Percentiles rank a stretch among this genome's conserved stretches.
Conservation (phyloP, 2,113 vertebrate genomes). For the Vulpes vulpes region DNA sequence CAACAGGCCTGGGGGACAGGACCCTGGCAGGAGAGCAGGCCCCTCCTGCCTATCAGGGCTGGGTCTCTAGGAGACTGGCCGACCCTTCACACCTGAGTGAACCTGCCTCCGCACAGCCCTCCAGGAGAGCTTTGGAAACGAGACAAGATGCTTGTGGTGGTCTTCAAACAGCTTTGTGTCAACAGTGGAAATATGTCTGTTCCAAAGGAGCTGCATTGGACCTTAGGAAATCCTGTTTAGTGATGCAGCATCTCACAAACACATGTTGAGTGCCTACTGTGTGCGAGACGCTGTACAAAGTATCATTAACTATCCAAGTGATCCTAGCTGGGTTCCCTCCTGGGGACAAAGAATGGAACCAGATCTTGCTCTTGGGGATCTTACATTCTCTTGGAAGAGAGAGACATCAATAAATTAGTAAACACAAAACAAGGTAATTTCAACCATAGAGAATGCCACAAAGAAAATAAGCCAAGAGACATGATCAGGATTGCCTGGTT, state of each 20-base stretch:
- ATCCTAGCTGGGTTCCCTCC: no score
- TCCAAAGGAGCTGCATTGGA: not conserved
- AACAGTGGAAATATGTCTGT: not conserved
- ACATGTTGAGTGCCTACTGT: not conserved
- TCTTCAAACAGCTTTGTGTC: not conserved
- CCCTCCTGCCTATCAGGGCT: not conserved
- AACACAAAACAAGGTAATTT: not conserved
- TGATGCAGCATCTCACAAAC: fast-evolving
- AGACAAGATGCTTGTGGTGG: not conserved
- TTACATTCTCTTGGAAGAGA: not conserved
- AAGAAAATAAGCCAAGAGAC: not conserved
- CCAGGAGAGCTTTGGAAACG: fast-evolving
- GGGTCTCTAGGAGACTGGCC: not conserved
- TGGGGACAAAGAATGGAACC: not conserved
- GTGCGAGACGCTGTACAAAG: not conserved
- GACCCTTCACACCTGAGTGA: not conserved
- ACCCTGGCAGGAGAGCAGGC: not conserved
- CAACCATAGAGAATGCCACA: not conserved
- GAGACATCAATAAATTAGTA: no score
- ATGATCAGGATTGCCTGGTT: not conserved
- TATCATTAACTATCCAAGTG: not conserved
- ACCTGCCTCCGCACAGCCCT: not conserved
- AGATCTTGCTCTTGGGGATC: not conserved
- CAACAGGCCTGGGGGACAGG: not conserved
- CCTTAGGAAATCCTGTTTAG: not conserved